Evolutionary conservation across 2,113 vertebrate genomes (phyloP).

Genomic region (Ciconia stormi): DNA sequence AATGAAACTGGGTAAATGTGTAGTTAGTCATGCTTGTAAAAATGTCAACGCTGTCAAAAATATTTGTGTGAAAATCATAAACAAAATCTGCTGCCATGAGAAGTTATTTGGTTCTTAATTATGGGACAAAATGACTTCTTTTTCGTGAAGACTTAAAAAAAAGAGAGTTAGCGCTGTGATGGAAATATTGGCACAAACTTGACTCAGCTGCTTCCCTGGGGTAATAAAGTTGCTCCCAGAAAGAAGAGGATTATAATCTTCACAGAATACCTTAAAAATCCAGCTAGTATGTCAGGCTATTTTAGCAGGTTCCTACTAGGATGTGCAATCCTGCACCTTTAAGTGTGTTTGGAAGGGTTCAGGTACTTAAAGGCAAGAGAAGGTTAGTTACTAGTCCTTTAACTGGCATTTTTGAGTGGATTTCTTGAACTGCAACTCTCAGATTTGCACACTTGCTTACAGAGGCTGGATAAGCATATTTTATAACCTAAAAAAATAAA

Average conservation of each 20-base stretch:
- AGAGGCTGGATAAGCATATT: constrained; percentile 53
- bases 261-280: constrained; percentile 16
- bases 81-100: constrained; percentile 61
- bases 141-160: constrained; percentile 34
- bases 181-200: constrained; percentile 61
- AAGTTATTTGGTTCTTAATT: constrained; percentile 54
- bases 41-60: constrained; percentile 54
- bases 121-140: constrained; percentile 38
- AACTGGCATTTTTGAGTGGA: background rate
- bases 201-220: constrained; percentile 53
- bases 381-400: background rate
- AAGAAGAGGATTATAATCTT: constrained; percentile 52
- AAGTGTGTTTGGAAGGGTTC: constrained; percentile 15
- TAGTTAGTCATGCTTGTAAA: constrained; percentile 62
- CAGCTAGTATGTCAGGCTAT: background rate
- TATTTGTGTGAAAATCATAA: constrained; percentile 64
- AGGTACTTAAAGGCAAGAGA: background rate
- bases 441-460: background rate
- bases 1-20: constrained; percentile 10
- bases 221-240: constrained; percentile 55
- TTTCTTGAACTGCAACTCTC: background rate
- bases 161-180: constrained; percentile 16
- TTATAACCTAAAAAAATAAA: constrained; percentile 50
- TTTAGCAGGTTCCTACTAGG: background rate
- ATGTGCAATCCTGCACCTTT: constrained; percentile 2